Percentiles rank a stretch among this genome's conserved stretches.
Conservation (phyloP, 2,113 vertebrate species). For the Lepisosteus osseus region DNA sequence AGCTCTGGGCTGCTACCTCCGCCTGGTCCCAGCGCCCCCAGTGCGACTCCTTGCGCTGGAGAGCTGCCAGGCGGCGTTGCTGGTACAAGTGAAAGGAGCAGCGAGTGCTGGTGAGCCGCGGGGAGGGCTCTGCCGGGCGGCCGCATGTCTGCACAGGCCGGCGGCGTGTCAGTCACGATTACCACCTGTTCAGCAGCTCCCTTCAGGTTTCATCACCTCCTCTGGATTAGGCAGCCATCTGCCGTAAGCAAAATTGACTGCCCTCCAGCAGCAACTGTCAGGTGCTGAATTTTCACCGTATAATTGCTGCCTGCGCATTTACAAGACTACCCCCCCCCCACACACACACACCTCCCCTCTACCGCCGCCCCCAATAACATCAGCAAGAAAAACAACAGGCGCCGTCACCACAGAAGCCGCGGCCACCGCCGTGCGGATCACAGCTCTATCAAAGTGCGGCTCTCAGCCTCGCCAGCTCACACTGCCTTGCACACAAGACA, state of each 20-base stretch:
- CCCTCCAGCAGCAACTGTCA: slow-evolving; percentile 60
- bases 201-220: slow-evolving; percentile 67
- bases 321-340: too few relatives aligned
- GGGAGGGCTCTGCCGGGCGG: slow-evolving; percentile 54
- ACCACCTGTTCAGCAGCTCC: slow-evolving; percentile 65
- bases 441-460: slow-evolving; percentile 17
- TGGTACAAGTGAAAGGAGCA: slow-evolving; percentile 38
- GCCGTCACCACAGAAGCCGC: neutral
- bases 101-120: slow-evolving; percentile 63
- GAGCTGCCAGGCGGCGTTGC: neutral
- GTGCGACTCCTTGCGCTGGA: neutral
- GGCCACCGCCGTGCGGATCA: slow-evolving; percentile 28
- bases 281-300: slow-evolving; percentile 44
- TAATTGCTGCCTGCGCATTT: slow-evolving; percentile 58
- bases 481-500: slow-evolving; percentile 14
- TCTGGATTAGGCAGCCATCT: slow-evolving; percentile 60
- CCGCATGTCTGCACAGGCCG: slow-evolving; percentile 59
- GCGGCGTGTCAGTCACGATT: slow-evolving; percentile 73
- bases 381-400: slow-evolving; percentile 15
- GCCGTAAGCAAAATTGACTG: slow-evolving; percentile 54
- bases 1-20: neutral
- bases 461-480: slow-evolving; percentile 24
- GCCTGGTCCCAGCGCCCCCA: neutral
- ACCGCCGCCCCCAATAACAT: slow-evolving; percentile 20
- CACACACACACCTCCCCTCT: too few relatives aligned